Percentiles rank a stretch among this genome's conserved stretches.
phyloP scores from a whole-genome alignment of 2,888 invertebrate genomes.

The Eulithis testata region DNA sequence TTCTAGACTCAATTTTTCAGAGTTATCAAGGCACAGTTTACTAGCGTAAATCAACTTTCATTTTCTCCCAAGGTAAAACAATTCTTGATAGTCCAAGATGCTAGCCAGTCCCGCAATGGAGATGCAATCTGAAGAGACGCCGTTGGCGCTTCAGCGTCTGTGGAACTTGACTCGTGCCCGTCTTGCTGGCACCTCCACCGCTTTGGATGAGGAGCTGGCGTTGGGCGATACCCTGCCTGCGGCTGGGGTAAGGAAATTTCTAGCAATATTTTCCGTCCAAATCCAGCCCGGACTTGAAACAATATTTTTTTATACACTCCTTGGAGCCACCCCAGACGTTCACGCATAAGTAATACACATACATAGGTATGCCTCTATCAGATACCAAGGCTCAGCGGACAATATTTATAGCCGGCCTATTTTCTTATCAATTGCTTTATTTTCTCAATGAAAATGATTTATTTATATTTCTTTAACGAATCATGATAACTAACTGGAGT shows the following conservation, averaged over 20 bases:
- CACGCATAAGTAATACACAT: too few species aligned
- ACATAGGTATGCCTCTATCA: not conserved
- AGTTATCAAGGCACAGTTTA: too few species aligned
- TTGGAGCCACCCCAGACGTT: not conserved
- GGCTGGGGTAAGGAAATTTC: conserved; percentile 66
- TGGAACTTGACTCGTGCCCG: conserved; percentile 82
- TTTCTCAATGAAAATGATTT: conserved; percentile 28
- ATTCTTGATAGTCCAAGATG: conserved; percentile 58
- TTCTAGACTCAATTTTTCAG: too few species aligned
- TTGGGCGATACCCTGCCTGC: conserved; percentile 73
- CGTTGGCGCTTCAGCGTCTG: conserved; percentile 76
- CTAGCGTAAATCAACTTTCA: not conserved
- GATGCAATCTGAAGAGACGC: conserved; percentile 80
- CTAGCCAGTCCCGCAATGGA: conserved; percentile 83
- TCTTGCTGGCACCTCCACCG: conserved; percentile 75
- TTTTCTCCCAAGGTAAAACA: conserved; percentile 38
- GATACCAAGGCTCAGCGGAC: conserved; percentile 44
- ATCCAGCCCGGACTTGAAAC: not conserved
- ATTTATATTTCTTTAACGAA: not conserved
- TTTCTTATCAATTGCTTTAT: conserved; percentile 51
- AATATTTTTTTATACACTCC: not conserved
- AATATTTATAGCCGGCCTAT: conserved; percentile 48
- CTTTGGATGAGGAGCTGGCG: conserved; percentile 69
- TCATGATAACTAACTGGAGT: conserved; percentile 1
- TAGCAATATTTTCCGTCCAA: not conserved